These are phyloP conservation scores for Drosophila kanekoi DNA, from an alignment of 2,888 invertebrate genomes.

Conservation along the genomic window DNA sequence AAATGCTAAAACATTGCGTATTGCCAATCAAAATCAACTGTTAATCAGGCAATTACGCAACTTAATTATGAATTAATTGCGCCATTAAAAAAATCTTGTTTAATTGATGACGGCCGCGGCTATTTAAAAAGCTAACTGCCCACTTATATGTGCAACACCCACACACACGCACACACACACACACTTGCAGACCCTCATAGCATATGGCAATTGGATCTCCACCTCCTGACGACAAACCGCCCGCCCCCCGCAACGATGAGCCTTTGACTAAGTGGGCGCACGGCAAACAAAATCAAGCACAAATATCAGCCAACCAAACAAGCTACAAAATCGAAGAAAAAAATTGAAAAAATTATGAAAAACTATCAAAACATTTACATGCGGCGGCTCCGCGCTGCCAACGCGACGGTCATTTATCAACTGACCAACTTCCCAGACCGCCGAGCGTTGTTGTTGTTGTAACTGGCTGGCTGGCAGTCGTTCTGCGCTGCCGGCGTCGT, in stretches of 20 bases:
- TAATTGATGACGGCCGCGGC: constrained; percentile 70
- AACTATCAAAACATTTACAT: constrained; percentile 82
- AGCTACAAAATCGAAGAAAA: constrained; percentile 38
- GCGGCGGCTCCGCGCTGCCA: constrained; percentile 57
- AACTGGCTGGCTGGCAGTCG: constrained; percentile 43
- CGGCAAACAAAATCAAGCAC: constrained; percentile 70
- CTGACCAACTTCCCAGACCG: constrained; percentile 67
- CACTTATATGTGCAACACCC: constrained; percentile 73
- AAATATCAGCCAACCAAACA: constrained; percentile 52
- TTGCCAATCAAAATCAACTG: constrained; percentile 47
- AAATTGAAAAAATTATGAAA: constrained; percentile 71
- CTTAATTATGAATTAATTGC: constrained; percentile 78
- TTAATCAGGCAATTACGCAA: constrained; percentile 76
- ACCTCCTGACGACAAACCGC: neutral
- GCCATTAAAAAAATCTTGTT: constrained; percentile 71
- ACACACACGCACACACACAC: constrained; percentile 34
- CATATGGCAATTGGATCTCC: constrained; percentile 17
- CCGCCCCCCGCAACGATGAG: neutral
- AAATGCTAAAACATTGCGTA: constrained; percentile 6
- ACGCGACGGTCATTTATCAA: constrained; percentile 78
- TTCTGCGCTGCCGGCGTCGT: constrained; percentile 67
- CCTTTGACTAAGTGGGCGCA: constrained; percentile 40
- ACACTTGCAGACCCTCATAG: constrained; percentile 10
- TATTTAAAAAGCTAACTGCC: constrained; percentile 71
- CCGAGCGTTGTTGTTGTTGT: constrained; percentile 42